phyloP scores from a whole-genome alignment of 53 echinoderm and acorn worm genomes.

The Glandiceps talaboti region DNA sequence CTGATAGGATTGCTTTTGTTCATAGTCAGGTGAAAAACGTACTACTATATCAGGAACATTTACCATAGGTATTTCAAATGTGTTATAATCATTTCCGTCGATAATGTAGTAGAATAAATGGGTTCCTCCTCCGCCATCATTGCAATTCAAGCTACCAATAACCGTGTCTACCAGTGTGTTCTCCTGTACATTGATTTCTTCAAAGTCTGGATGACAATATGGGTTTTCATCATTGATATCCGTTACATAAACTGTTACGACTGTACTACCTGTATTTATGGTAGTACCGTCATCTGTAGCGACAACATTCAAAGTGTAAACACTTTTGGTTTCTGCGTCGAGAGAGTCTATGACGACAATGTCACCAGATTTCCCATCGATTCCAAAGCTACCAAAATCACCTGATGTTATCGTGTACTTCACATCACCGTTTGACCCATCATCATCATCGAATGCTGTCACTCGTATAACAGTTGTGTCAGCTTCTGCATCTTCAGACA shows the following conservation, averaged over 20 bases:
- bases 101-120: neutral
- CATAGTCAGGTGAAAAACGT: slow-evolving; percentile 61
- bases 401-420: neutral
- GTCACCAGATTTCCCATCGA: neutral
- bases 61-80: neutral
- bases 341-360: neutral
- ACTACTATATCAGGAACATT: neutral
- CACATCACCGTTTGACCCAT: neutral
- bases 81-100: neutral
- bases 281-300: neutral
- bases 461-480: neutral
- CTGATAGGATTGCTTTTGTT: slow-evolving; percentile 43
- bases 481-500: neutral
- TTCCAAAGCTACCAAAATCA: neutral
- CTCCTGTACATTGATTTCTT: neutral
- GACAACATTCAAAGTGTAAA: neutral
- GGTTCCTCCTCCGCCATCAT: neutral
- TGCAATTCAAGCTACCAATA: neutral
- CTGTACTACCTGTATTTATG: neutral
- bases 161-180: neutral
- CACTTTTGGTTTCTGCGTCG: neutral
- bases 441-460: neutral
- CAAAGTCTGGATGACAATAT: neutral
- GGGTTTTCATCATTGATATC: neutral
- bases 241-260: neutral